phyloP scores from a whole-genome alignment of 2,888 invertebrate species.

The Acleris holmiana region DNA sequence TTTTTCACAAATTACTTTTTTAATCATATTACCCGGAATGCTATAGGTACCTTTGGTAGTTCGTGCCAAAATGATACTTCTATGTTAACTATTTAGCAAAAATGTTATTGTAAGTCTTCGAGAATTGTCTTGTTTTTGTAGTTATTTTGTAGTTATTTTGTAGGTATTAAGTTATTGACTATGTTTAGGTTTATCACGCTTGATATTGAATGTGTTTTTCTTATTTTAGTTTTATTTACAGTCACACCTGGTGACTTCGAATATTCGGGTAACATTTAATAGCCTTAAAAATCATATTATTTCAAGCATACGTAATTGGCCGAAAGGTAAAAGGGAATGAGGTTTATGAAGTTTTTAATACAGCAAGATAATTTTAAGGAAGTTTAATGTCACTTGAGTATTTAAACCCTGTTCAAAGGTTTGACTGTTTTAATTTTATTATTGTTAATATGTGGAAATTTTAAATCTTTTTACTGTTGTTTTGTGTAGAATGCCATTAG shows the following conservation, averaged over 20 bases:
- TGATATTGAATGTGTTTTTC: slow-evolving; percentile 33
- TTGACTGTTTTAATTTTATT: slow-evolving; percentile 43
- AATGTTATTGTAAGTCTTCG: slow-evolving; percentile 18
- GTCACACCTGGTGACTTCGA: no score
- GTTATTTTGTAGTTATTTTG: slow-evolving; percentile 48
- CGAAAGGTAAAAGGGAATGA: no score
- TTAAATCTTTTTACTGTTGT: slow-evolving; percentile 47
- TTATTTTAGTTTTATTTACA: no score
- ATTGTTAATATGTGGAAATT: slow-evolving; percentile 46
- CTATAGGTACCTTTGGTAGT: slow-evolving; percentile 57
- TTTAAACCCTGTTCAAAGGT: slow-evolving; percentile 33
- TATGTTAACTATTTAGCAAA: slow-evolving; percentile 16
- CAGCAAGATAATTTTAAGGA: no score
- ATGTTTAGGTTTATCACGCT: slow-evolving; percentile 22
- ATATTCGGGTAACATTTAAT: no score
- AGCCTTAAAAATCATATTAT: no score
- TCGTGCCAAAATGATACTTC: slow-evolving; percentile 65
- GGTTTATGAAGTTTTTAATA: no score
- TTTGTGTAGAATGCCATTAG: slow-evolving; percentile 70
- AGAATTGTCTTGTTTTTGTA: slow-evolving; percentile 42
- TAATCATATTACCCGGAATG: neutral
- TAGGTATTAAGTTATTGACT: slow-evolving; percentile 51
- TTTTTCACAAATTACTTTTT: no score
- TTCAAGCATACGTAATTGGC: no score
- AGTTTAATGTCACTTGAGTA: no score